Evolutionary conservation across 1,140 invertebrate genomes (phyloP), one percentile per base, ranked within the genome.

Genomic region (Condylostylus longicornis): DNA sequence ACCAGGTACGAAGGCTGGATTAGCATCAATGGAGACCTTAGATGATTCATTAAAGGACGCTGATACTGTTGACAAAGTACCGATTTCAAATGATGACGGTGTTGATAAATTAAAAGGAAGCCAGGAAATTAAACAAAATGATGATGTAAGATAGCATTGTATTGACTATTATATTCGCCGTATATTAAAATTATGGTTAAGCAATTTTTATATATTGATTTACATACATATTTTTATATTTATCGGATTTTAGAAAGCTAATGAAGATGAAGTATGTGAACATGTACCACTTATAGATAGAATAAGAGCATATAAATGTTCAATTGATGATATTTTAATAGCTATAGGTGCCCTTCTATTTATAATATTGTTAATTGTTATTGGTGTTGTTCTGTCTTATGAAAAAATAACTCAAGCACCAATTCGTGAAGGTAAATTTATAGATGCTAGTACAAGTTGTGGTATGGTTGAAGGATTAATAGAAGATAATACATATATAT

Each of bases 21-120:
- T 84, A 33, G 79, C 81, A 1, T 82, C 79, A 2, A 74, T 79
- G 65, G 81, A 82, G 51, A 83, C 79, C 0, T 60, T 82, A 4
- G 77, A 81, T 50, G 75, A 79, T 45, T 60, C 58, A 0, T 59
- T 66, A 2, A 67, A 67, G 32, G 66, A 64, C 44, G 51, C 56
- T 33, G 57, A 60, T 20, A 50, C 50, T 1, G 58, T 58, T 0
- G 58, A 61, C 33, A 50, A 48, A 25, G 54, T 54, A 41, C 54
- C 67, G 10, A 64, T 69, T 19, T 57, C 61, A 29, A 60, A 53
- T 33, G 72, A 75, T 51, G 75, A 79, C 48, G 75, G 75, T 3
- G 69, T 79, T 69, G 76, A 78, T 50, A 77, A 68, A 44, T 67
- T 81, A 4, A 72, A 77, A 48, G 51, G 78, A 28, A 70, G 69